These are phyloP conservation scores for Buceros bicornis DNA, from an alignment of 2,797 vertebrate species.

Conservation along the genomic window DNA sequence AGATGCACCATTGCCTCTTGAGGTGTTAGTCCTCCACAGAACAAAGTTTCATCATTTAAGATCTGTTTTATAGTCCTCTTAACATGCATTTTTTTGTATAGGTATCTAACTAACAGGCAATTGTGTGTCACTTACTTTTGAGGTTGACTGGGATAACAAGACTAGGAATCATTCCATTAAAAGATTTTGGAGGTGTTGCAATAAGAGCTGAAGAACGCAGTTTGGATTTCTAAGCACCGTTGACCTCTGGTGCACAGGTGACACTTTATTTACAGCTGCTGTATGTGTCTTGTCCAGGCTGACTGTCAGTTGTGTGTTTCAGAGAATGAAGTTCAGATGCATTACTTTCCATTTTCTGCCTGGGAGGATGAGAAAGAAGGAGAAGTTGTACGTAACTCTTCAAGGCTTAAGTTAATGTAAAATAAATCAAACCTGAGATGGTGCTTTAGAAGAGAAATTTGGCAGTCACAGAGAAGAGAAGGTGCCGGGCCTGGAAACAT, in stretches of 20 bases:
- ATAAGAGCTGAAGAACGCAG: background rate
- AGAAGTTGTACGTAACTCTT: background rate
- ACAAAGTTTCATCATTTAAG: background rate
- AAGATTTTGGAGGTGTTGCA: background rate
- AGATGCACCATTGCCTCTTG: background rate
- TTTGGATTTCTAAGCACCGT: background rate
- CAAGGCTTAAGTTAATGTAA: slow-evolving; percentile 25
- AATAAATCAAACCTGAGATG: slow-evolving; percentile 57
- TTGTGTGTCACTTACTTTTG: background rate
- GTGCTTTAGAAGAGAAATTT: slow-evolving; percentile 63
- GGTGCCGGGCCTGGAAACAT: slow-evolving; percentile 52
- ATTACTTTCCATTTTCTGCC: slow-evolving; percentile 1
- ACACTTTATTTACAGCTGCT: slow-evolving; percentile 15
- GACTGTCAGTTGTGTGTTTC: background rate
- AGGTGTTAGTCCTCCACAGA: background rate
- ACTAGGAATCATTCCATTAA: background rate
- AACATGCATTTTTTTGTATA: background rate
- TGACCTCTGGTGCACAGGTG: slow-evolving; percentile 6
- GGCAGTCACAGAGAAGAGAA: slow-evolving; percentile 37
- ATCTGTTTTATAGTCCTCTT: background rate
- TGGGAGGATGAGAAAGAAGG: background rate
- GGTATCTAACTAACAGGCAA: background rate
- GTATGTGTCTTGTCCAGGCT: background rate
- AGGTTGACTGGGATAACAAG: background rate
- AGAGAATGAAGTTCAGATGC: background rate